Percentiles rank a stretch among this genome's conserved stretches.
Evolutionary conservation across 2,113 vertebrate genomes (phyloP).

Genomic region (Megaleporinus macrocephalus): DNA sequence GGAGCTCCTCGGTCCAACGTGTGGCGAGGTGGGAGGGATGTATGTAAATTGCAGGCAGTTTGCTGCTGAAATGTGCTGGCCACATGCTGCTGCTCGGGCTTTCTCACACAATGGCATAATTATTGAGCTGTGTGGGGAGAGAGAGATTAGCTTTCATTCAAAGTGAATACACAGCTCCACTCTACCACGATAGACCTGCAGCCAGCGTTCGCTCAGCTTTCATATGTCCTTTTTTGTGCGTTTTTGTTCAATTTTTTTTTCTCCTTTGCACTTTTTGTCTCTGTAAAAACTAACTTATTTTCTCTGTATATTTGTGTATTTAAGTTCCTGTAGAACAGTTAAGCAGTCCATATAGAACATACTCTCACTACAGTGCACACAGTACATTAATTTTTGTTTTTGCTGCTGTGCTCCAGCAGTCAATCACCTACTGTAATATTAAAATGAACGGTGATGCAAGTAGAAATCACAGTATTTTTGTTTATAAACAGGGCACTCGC

Average conservation of each 20-base stretch:
- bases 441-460: no score
- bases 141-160: slow-evolving; percentile 51
- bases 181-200: slow-evolving; percentile 45
- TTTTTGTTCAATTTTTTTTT: slow-evolving; percentile 3
- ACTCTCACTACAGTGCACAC: neutral
- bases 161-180: slow-evolving; percentile 39
- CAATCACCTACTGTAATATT: neutral
- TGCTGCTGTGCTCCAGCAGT: neutral
- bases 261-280: slow-evolving; percentile 2
- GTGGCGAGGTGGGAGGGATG: slow-evolving; percentile 58
- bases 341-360: neutral
- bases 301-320: neutral
- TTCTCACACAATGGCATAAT: slow-evolving; percentile 60
- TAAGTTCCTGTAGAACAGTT: neutral
- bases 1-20: slow-evolving; percentile 45
- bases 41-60: slow-evolving; percentile 59
- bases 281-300: neutral
- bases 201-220: slow-evolving; percentile 19
- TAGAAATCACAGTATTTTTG: no score
- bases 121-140: slow-evolving; percentile 53
- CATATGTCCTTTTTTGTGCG: slow-evolving; percentile 23
- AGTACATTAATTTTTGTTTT: neutral
- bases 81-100: slow-evolving; percentile 61
- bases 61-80: slow-evolving; percentile 64
- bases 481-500: no score